Evolutionary conservation across 2,113 vertebrate genomes (phyloP).

Genomic region (Pica pica): DNA sequence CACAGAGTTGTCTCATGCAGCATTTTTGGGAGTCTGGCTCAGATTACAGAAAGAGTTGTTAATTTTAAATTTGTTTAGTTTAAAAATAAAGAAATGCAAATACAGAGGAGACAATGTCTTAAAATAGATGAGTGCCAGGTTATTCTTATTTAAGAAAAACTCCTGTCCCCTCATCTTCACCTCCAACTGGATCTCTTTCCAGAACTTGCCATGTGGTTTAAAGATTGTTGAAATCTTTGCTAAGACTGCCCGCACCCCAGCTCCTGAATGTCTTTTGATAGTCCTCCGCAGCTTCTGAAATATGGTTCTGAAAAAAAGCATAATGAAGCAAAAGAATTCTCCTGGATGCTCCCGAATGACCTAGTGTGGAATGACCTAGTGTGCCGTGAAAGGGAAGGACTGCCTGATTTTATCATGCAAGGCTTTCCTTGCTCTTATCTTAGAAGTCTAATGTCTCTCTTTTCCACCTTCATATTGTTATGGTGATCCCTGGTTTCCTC

Average conservation of each 20-base stretch:
- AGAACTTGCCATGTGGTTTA: not conserved
- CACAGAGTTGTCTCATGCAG: not conserved
- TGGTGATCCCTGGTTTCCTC: conserved; percentile 26
- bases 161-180: not conserved
- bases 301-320: not conserved
- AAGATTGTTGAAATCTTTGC: not conserved
- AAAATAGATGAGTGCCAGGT: not conserved
- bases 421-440: conserved; percentile 35
- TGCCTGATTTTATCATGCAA: not conserved
- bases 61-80: conserved; percentile 19
- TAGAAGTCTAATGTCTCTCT: not conserved
- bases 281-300: not conserved
- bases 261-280: conserved; percentile 17
- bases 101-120: not conserved
- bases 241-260: not conserved
- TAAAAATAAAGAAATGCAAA: conserved; percentile 21
- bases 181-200: not conserved
- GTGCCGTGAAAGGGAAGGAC: not conserved
- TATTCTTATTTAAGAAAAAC: conserved; percentile 1
- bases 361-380: conserved; percentile 2
- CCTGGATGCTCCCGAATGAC: conserved; percentile 7
- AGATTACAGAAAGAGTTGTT: not conserved
- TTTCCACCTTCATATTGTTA: conserved; percentile 42
- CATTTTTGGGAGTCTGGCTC: not conserved
- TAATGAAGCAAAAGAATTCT: not conserved